Evolutionary conservation across 2,888 invertebrate genomes (phyloP), one percentile per base, ranked within the genome.

Genomic region (Cantharis rustica): DNA sequence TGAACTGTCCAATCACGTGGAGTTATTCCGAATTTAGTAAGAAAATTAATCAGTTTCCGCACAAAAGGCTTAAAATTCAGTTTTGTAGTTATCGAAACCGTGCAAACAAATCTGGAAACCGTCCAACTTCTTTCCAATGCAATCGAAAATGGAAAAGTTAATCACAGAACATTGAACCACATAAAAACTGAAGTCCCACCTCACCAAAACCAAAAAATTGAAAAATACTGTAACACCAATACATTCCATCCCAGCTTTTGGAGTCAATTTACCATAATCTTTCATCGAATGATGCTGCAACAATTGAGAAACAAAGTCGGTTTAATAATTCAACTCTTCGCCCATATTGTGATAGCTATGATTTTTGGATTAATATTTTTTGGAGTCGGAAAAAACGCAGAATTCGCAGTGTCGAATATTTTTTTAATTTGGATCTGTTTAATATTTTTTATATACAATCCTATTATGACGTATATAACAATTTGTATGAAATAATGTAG

Each of bases 11-110:
- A 2, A 90, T 91, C 13, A 94, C 94, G 47, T 93, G 95, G 88
- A 95, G 95, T 84, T 95, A 95, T 0, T 94, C 95, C 1, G 95
- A 95, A 87, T 95, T 92, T 70, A 84, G 87, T 87, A 84, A 84
- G 85, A 79, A 15, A n/a, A 81, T 27, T 15, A 3, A 16, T 3
- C 27, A 16, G 11, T 4, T 1, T 3, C 23, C 2, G 4, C 0
- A n/a, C 13, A n/a, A 23, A 16, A 10, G 23, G 5, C 47, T 20
- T n/a, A 31, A n/a, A 31, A n/a, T n/a, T 1, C 71, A 61, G 20
- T 20, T 86, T 86, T 63, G n/a, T 80, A 89, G 89, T 89, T 74
- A 88, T 89, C 26, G 89, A 89, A 84, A 73, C 89, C 16, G 83
- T 88, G 10, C 86, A 87, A 77, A 82, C 83, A 31, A 83, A 86